These are phyloP conservation scores for Rhinolophus sinicus DNA, from an alignment of 2,113 vertebrate species.

Conservation along the genomic window DNA sequence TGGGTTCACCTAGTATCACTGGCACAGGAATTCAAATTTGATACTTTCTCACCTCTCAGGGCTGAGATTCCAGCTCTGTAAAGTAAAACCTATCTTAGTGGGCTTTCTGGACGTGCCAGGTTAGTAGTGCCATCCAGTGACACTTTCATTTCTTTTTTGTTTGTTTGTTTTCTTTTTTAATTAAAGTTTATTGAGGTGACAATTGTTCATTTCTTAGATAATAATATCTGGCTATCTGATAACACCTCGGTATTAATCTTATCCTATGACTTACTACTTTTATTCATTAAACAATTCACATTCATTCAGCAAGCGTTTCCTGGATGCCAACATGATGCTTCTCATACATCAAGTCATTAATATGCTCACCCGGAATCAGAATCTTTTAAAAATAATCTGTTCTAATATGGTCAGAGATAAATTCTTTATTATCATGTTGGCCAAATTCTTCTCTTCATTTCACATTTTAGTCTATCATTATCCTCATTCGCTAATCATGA, in stretches of 20 bases:
- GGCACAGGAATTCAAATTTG: not conserved
- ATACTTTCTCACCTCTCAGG: not conserved
- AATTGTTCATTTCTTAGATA: not conserved
- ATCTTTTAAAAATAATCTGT: not conserved
- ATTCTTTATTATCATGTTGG: not conserved
- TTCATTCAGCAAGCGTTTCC: not conserved
- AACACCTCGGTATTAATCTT: not conserved
- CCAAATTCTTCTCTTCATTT: not conserved
- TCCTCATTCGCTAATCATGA: not conserved
- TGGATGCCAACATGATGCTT: not conserved
- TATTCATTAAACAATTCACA: not conserved
- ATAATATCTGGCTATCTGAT: not conserved
- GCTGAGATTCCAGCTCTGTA: not conserved
- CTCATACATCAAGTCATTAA: not conserved
- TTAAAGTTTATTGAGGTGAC: too few relatives aligned
- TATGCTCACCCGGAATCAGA: not conserved
- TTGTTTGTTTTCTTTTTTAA: too few relatives aligned
- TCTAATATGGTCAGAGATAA: not conserved
- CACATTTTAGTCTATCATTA: not conserved
- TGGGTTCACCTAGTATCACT: not conserved
- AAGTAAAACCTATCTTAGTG: not conserved
- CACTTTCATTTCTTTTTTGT: not conserved
- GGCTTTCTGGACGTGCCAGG: not conserved
- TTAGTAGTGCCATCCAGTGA: not conserved
- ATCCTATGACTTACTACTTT: not conserved